Base-by-base conservation (phyloP, 2,797 vertebrate species). In the Cyclura pinguis region DNA sequence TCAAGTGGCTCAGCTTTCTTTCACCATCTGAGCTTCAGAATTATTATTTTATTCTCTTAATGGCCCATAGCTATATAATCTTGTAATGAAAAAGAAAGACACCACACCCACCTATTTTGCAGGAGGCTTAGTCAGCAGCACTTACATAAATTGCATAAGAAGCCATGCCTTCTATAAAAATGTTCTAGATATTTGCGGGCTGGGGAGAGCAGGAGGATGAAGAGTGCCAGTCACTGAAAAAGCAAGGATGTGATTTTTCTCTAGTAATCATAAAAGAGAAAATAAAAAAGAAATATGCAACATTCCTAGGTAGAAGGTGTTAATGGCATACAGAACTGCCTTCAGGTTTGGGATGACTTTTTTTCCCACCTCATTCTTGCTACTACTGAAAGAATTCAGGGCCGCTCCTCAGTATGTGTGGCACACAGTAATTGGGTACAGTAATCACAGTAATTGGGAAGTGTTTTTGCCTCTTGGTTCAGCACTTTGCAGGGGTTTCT, bases 81-180 rank as follows among this genome's bases (percentile, higher is more conserved):
- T 84, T 90, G 59, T 76, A 80, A 81, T 95, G 93, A 95, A 93
- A 94, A 96, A 96, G 90, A 92, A 94, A 91, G 0, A 74, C 52
- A 80, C 38, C 93, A 78, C 77, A 80, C 47, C 93, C 95, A 93
- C 94, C 24, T 27, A 22, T 22, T 84, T 64, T 10, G 81, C 84
- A 92, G 97, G 95, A 95, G 95, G 93, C 80, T 87, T 50, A 94
- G 94, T 93, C 94, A 98, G 97, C 97, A 97, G 97, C 97, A 97
- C 96, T 96, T 95, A 96, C 92, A 52, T 97, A 91, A 72, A 93
- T 95, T 92, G 95, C 96, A 95, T 96, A 96, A 86, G 92, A 96
- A 96, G 96, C 96, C 94, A 93, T 95, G 96, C 95, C 96, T 97
- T 96, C 94, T 96, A 83, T 94, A 24, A n/a, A 89, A 67, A 78